Evolutionary conservation across 1,140 invertebrate genomes (phyloP), one percentile per base, ranked within the genome.

Genomic region (Chymomyza costata): DNA sequence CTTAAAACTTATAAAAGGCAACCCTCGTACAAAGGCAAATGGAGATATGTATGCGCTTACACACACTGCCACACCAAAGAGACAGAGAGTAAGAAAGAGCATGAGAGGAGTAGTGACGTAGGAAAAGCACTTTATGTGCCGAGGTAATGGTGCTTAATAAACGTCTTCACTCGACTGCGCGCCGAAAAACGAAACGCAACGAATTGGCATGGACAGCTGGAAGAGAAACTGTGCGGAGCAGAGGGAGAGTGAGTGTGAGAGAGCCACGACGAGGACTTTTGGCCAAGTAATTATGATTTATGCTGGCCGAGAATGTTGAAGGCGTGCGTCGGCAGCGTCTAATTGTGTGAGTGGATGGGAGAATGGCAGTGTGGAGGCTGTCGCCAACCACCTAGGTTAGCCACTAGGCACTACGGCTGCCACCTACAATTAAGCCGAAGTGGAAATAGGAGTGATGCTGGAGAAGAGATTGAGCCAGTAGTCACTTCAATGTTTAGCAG

Each of bases 121-220:
- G n/a, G 39, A 57, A 58, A 58, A 74, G 70, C 70, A 74, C 70
- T 74, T 74, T 69, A 74, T 76, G 67, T 74, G 70, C 69, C 69
- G 64, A 61, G 64, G 60, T 74, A 74, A 74, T 74, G 70, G 65
- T 70, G 70, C 70, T 63, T 74, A 74, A 74, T 74, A 74, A 74
- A 74, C 69, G 70, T 74, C 70, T 74, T 74, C 56, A 74, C 59
- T 74, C 65, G 56, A 74, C n/a, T n/a, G 65, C 69, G 68, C 54
- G 68, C 63, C 35, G 13, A 34, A 31, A 30, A 51, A 10, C 19
- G 30, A 48, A 8, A 14, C 11, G 15, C 1, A 16, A 5, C 16
- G 11, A 18, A 18, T 18, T 13, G 14, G 3, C 2, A 15, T 11
- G 5, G 5, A 13, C 2, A 30, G 6, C 31, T 11, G 25, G 21